Base-by-base conservation (phyloP, 64 coral and sea anemone species). In the Hydrozoanthus tunicans region DNA sequence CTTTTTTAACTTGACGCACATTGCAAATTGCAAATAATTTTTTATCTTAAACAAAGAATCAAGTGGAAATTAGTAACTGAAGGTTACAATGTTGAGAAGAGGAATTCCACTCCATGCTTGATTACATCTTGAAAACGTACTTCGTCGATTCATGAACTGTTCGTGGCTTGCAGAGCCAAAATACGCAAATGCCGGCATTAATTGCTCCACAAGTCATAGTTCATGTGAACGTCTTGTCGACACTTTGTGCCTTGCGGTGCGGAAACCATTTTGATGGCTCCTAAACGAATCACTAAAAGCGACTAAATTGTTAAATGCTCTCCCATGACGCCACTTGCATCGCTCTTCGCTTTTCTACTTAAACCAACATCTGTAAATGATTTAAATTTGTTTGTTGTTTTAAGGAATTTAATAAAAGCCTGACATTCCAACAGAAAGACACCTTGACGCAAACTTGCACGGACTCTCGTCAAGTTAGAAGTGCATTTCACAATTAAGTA, bases 401-500 rank as follows among this genome's bases (percentile, higher is more conserved):
- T 74, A 88, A 88, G 84, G 25, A n/a, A 74, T 88, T 88, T 88
- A 75, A 75, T 61, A 75, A 88, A 73, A 88, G 84, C 55, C 57
- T 88, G 23, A 11, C 84, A 88, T 88, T 88, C 84, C 84, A 58
- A 6, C 11, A 68, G 17, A 57, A 54, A 24, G 84, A 88, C 84
- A 75, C 53, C 59, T 88, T 73, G 83, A 72, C 83, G 82, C 82
- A 71, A 73, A 57, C 54, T 59, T 73, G 54, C 64, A 86, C 54
- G 9, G 73, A 15, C 11, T 86, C 67, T 73, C 66, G 17, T 64
- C 64, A 64, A 51, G 64, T 67, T 65, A 2, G 0, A n/a, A 23
- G 7, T 56, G 15, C 68, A 24, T 56, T 25, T 70, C 51, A 27
- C 56, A 86, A 86, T 59, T 73, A 73, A 59, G 4, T 85, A 82